phyloP scores from a whole-genome alignment of 2,113 vertebrate species.

The Charina bottae region DNA sequence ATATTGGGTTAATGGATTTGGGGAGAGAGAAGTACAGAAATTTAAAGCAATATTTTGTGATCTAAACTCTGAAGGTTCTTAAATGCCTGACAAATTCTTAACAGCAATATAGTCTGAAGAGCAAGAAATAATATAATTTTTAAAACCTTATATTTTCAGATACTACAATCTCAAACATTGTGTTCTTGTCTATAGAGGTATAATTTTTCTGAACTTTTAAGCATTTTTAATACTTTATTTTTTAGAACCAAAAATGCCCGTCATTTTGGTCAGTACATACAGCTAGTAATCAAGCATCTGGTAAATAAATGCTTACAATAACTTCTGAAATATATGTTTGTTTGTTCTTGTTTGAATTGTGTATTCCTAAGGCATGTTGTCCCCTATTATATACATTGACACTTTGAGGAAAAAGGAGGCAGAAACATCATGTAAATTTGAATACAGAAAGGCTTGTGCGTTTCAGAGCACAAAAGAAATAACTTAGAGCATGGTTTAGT shows the following conservation, averaged over 20 bases:
- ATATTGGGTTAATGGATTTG: conserved; percentile 46
- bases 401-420: background rate
- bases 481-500: background rate
- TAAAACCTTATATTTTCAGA: background rate
- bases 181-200: background rate
- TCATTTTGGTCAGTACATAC: background rate
- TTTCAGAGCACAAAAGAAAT: background rate
- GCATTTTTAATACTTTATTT: background rate
- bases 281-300: background rate
- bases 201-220: background rate
- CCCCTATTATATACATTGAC: background rate
- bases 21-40: background rate
- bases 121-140: background rate
- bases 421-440: background rate
- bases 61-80: background rate
- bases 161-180: background rate
- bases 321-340: background rate
- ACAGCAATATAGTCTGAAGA: background rate
- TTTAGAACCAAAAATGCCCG: background rate
- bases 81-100: background rate
- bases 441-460: background rate
- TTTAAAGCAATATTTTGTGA: background rate
- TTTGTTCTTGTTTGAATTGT: background rate
- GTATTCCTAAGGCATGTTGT: background rate
- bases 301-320: background rate